A percentile compares a stretch with the other conserved stretches of the same genome.
phyloP scores from a whole-genome alignment of 2,797 vertebrate genomes.

The Sebastes reedi region DNA sequence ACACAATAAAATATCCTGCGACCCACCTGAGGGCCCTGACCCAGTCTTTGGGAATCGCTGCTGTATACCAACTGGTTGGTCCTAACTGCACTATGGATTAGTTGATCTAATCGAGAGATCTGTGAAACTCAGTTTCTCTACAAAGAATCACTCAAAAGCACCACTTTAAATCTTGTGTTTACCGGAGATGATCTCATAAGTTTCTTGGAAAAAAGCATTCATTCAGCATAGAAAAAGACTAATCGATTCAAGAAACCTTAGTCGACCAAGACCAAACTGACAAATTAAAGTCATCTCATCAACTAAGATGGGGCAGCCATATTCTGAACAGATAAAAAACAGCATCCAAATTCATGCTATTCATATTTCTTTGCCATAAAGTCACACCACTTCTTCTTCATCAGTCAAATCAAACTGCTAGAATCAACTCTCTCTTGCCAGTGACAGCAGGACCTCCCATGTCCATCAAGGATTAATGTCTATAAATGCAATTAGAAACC shows the following conservation, averaged over 20 bases:
- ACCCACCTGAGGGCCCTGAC: no score
- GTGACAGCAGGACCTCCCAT: background rate
- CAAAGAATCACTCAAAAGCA: no score
- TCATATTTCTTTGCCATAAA: background rate
- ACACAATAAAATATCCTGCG: fast-evolving
- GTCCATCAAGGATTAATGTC: background rate
- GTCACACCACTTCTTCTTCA: background rate
- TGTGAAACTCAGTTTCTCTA: background rate
- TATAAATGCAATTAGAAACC: background rate
- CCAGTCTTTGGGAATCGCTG: background rate
- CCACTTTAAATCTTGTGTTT: background rate
- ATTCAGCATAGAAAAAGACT: background rate
- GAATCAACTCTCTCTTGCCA: background rate
- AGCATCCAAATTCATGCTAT: background rate
- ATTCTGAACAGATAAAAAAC: background rate
- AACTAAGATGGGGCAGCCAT: background rate
- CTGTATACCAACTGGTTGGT: slow-evolving; percentile 7
- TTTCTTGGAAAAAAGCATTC: background rate
- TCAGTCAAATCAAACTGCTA: background rate
- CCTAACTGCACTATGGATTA: background rate
- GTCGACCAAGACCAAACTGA: background rate
- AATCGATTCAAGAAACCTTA: fast-evolving
- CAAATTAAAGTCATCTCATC: background rate
- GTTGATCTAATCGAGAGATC: background rate
- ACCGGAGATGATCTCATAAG: background rate